Evolutionary conservation across 2,113 vertebrate species (phyloP).

Genomic region (Corythaeola cristata): DNA sequence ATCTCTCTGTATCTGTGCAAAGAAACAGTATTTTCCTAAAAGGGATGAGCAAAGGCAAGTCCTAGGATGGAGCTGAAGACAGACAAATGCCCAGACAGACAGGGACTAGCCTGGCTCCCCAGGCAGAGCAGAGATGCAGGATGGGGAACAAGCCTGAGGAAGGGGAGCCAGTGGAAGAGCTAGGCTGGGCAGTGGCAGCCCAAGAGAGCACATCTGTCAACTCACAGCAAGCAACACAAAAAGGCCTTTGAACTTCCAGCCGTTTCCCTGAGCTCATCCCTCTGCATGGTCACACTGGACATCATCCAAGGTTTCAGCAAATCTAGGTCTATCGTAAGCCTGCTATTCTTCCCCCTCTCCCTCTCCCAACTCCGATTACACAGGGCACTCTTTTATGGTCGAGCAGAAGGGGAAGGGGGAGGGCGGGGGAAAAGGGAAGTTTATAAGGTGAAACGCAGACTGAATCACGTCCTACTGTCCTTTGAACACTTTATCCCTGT

Average conservation of each 20-base stretch:
- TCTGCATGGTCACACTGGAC: slow-evolving; percentile 54
- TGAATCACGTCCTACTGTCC: slow-evolving; percentile 20
- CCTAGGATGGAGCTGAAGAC: background rate
- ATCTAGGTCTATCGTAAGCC: slow-evolving; percentile 8
- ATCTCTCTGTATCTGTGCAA: background rate
- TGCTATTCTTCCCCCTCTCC: slow-evolving; percentile 43
- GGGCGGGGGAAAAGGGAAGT: background rate
- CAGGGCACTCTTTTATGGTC: slow-evolving; percentile 17
- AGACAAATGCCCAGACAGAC: background rate
- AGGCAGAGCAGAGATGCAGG: background rate
- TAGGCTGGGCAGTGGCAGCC: background rate
- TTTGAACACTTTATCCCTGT: slow-evolving; percentile 10
- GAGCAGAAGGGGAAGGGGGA: background rate
- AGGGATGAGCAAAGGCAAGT: background rate
- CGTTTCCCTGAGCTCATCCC: slow-evolving; percentile 52
- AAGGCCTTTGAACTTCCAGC: slow-evolving; percentile 61
- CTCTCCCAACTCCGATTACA: slow-evolving; percentile 57
- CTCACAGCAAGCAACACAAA: slow-evolving; percentile 22
- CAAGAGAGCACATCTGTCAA: slow-evolving; percentile 32
- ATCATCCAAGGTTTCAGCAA: slow-evolving; percentile 49
- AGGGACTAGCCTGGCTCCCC: background rate
- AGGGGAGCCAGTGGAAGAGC: background rate
- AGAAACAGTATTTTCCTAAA: background rate
- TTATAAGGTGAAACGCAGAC: slow-evolving; percentile 44
- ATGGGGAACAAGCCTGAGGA: background rate